A percentile compares a stretch with the other conserved stretches of the same genome.
These are phyloP conservation scores for Lacerta agilis DNA, from an alignment of 2,797 vertebrate genomes.

Conservation along the genomic window DNA sequence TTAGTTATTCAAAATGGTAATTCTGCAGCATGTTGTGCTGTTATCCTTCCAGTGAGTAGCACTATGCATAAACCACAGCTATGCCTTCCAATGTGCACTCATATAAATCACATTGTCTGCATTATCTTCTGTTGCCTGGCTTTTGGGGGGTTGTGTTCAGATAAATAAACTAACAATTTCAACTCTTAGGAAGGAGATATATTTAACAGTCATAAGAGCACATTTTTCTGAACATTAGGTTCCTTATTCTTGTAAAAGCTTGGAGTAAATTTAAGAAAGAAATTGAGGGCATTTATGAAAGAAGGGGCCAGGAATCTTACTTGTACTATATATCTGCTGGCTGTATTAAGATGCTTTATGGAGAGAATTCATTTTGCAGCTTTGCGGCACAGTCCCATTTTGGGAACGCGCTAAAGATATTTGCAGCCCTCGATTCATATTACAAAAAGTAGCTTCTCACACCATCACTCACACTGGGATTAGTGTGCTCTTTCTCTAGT, in stretches of 20 bases:
- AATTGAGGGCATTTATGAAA: background rate
- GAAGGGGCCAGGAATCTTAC: background rate
- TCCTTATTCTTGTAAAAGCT: background rate
- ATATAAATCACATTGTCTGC: background rate
- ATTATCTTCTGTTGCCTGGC: background rate
- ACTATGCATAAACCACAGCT: background rate
- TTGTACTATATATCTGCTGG: background rate
- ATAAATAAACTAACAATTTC: background rate
- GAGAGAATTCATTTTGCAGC: constrained; percentile 7
- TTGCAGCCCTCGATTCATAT: constrained; percentile 26
- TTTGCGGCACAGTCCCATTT: constrained; percentile 2
- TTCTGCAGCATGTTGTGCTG: background rate
- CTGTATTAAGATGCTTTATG: constrained; percentile 17
- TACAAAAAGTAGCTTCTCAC: constrained; percentile 24
- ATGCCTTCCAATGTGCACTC: background rate
- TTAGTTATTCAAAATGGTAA: background rate
- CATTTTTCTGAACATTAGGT: background rate
- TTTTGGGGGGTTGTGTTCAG: background rate
- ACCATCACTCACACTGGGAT: constrained; percentile 35
- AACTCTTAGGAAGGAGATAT: background rate
- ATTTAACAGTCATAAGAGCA: background rate
- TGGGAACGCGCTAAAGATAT: background rate
- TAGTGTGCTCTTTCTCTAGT: background rate
- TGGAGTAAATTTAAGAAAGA: background rate
- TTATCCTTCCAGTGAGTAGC: background rate